These are phyloP conservation scores for Uropetala carovei DNA, from an alignment of 2,888 invertebrate genomes.

Conservation along the genomic window DNA sequence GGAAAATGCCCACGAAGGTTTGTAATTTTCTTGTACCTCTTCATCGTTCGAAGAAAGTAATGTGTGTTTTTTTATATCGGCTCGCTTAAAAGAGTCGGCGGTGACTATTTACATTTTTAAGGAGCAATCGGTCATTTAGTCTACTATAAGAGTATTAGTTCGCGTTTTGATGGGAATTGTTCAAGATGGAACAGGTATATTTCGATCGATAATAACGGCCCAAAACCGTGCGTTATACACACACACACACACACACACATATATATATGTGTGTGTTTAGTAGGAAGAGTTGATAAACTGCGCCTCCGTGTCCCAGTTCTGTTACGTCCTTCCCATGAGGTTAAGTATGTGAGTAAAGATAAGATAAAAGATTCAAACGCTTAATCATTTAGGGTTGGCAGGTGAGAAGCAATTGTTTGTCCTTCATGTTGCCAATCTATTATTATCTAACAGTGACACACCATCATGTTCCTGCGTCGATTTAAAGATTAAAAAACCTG, in stretches of 20 bases:
- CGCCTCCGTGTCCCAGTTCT: not conserved
- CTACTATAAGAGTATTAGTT: not conserved
- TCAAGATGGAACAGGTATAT: not conserved
- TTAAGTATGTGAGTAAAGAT: conserved; percentile 1
- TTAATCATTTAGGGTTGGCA: conserved; percentile 12
- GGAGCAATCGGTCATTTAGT: not conserved
- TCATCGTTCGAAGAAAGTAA: not conserved
- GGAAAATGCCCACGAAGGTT: not conserved
- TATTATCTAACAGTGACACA: conserved; percentile 14
- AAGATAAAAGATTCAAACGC: conserved; percentile 5
- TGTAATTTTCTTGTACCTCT: conserved; percentile 9
- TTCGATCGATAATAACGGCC: not conserved
- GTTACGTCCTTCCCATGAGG: not conserved
- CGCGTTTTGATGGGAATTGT: not conserved
- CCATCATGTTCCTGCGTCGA: conserved; percentile 19
- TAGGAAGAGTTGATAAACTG: not conserved
- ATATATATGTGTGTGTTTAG: no score
- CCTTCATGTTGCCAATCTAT: conserved; percentile 25
- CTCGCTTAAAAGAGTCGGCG: not conserved
- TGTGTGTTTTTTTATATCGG: not conserved
- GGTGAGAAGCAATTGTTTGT: conserved; percentile 35
- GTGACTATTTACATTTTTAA: not conserved
- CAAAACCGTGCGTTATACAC: not conserved
- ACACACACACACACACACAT: no score
- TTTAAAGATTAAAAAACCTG: conserved; percentile 9